phyloP scores from a whole-genome alignment of 2,888 invertebrate genomes.

The Drosophila neonasuta region DNA sequence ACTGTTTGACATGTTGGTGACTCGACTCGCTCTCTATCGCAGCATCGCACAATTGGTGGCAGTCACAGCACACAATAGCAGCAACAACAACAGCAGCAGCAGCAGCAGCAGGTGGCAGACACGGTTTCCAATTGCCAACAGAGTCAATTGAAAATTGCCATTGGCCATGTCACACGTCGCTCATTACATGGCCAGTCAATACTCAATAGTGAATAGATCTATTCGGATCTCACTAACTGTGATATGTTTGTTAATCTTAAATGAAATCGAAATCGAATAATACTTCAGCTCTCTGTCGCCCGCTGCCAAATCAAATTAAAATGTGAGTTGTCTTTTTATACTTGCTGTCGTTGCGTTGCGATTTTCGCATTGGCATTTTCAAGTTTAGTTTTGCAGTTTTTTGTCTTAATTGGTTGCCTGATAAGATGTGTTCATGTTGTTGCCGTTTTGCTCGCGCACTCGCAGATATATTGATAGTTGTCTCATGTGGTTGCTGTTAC shows the following conservation, averaged over 20 bases:
- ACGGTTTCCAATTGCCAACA: slow-evolving; percentile 42
- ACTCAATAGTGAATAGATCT: slow-evolving; percentile 12
- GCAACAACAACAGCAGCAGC: slow-evolving; percentile 36
- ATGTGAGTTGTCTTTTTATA: slow-evolving; percentile 40
- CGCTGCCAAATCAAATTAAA: slow-evolving; percentile 69
- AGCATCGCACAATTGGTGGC: slow-evolving; percentile 39
- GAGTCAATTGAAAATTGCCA: slow-evolving; percentile 47
- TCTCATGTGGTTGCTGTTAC: slow-evolving; percentile 13
- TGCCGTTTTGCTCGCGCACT: slow-evolving; percentile 50
- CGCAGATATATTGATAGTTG: slow-evolving; percentile 31
- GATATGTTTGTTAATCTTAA: slow-evolving; percentile 57
- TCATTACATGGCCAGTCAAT: slow-evolving; percentile 51
- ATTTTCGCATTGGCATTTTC: slow-evolving; percentile 66
- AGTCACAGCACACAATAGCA: slow-evolving; percentile 49
- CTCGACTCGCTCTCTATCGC: slow-evolving; percentile 26
- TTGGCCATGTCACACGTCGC: slow-evolving; percentile 69
- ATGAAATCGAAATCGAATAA: slow-evolving; percentile 54
- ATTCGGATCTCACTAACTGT: background rate
- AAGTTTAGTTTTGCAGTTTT: slow-evolving; percentile 57
- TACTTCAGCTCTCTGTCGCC: slow-evolving; percentile 20
- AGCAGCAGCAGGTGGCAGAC: slow-evolving; percentile 59
- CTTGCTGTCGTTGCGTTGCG: slow-evolving; percentile 28
- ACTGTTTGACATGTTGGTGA: slow-evolving; percentile 48
- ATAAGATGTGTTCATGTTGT: slow-evolving; percentile 73
- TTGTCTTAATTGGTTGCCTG: slow-evolving; percentile 72